Evolutionary conservation across 2,113 vertebrate genomes (phyloP).

Genomic region (Panurus biarmicus): DNA sequence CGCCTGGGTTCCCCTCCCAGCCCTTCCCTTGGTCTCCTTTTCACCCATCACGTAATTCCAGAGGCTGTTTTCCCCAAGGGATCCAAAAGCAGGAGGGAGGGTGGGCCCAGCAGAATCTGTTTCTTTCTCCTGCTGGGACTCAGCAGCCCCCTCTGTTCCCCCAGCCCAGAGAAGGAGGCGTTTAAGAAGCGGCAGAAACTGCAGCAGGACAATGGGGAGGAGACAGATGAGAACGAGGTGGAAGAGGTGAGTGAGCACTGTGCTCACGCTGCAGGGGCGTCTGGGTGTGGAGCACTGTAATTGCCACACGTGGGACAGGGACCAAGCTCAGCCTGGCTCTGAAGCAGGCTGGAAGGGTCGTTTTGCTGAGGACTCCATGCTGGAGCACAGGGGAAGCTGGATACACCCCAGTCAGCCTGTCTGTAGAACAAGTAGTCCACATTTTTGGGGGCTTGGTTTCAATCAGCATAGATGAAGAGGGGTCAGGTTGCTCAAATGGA

Average conservation of each 20-base stretch:
- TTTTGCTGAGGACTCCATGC: not conserved
- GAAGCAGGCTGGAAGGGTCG: rapidly evolving
- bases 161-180: conserved; percentile 85
- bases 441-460: not conserved
- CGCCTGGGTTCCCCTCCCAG: not conserved
- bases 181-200: conserved; percentile 86
- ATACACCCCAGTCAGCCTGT: not conserved
- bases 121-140: not conserved
- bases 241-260: conserved; percentile 73
- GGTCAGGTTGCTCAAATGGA: not conserved
- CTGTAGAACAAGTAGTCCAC: not conserved
- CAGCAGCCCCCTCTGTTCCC: not conserved
- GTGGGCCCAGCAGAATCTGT: rapidly evolving
- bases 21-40: not conserved
- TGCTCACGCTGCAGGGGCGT: rapidly evolving
- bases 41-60: rapidly evolving
- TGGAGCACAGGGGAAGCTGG: not conserved
- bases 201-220: conserved; percentile 82
- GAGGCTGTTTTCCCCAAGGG: not conserved
- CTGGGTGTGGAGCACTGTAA: not conserved
- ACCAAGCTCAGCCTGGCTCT: not conserved
- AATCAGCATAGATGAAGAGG: not conserved
- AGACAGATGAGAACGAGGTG: conserved; percentile 76
- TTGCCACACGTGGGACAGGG: rapidly evolving
- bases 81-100: not conserved